phyloP scores from a whole-genome alignment of 2,113 vertebrate genomes.

The Centrocercus urophasianus region DNA sequence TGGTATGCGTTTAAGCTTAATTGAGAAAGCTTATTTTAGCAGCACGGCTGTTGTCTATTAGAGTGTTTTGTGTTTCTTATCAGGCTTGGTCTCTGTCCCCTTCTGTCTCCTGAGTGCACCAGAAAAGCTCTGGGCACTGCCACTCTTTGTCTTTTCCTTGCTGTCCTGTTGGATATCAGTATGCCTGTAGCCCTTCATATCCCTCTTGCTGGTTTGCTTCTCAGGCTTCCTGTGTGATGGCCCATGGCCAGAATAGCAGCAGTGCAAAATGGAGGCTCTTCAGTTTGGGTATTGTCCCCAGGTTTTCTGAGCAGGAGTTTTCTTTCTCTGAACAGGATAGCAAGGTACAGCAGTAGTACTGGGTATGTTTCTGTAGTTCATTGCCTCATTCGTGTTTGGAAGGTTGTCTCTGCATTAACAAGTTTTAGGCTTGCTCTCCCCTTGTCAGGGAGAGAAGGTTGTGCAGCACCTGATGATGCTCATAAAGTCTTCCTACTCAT shows the following conservation, averaged over 20 bases:
- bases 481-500: accelerated
- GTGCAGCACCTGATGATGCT: not conserved
- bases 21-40: not conserved
- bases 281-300: not conserved
- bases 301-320: not conserved
- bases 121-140: not conserved
- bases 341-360: not conserved
- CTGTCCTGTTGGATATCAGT: not conserved
- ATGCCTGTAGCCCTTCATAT: not conserved
- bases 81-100: not conserved
- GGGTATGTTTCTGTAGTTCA: not conserved
- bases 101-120: accelerated
- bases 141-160: not conserved
- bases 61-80: not conserved
- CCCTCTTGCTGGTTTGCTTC: not conserved
- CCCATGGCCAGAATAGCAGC: not conserved
- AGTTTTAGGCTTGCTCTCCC: not conserved
- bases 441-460: not conserved
- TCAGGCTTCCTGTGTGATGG: accelerated
- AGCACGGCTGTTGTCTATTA: not conserved
- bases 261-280: not conserved
- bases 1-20: not conserved
- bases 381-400: not conserved
- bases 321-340: not conserved
- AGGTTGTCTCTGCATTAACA: not conserved